These are phyloP conservation scores for Condylostylus longicornis DNA, from an alignment of 1,140 invertebrate species.

Conservation along the genomic window DNA sequence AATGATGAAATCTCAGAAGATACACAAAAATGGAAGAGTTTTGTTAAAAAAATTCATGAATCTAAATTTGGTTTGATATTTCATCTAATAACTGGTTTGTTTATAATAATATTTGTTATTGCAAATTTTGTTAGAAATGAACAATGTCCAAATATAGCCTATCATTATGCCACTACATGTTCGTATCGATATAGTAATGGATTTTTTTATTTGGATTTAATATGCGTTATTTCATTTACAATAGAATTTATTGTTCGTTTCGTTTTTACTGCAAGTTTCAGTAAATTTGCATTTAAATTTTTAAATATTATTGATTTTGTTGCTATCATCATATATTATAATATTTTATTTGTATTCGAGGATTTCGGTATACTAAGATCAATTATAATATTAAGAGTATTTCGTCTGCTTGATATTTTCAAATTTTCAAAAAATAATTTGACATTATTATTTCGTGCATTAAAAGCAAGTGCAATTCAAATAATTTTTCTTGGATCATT, in stretches of 20 bases:
- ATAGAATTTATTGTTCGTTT: constrained; percentile 94
- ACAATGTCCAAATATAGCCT: constrained; percentile 68
- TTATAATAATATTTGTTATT: constrained; percentile 98
- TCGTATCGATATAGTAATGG: constrained; percentile 94
- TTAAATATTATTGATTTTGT: constrained; percentile 99
- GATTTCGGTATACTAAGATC: constrained; percentile 98
- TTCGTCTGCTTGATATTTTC: constrained; percentile 97
- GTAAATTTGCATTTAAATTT: constrained; percentile 91
- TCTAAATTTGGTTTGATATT: constrained; percentile 96
- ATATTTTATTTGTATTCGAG: constrained; percentile 81
- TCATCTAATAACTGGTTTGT: constrained; percentile 99
- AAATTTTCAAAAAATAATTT: constrained; percentile 99
- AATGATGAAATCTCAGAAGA: constrained; percentile 78
- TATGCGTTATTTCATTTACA: constrained; percentile 99
- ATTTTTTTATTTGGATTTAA: constrained; percentile 98
- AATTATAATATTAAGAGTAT: constrained; percentile 96
- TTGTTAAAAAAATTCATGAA: constrained; percentile 98
- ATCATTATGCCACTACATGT: constrained; percentile 76
- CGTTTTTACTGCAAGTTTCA: constrained; percentile 93
- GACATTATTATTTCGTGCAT: constrained; percentile 93
- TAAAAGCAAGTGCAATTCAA: constrained; percentile 98
- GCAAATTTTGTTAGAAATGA: constrained; percentile 98
- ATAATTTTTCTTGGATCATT: constrained; percentile 98
- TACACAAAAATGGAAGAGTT: constrained; percentile 95
- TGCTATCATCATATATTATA: constrained; percentile 98